Percentiles rank a stretch among this genome's conserved stretches.
Conservation (phyloP, 2,888 invertebrate species). For the Zelleria hepariella region DNA sequence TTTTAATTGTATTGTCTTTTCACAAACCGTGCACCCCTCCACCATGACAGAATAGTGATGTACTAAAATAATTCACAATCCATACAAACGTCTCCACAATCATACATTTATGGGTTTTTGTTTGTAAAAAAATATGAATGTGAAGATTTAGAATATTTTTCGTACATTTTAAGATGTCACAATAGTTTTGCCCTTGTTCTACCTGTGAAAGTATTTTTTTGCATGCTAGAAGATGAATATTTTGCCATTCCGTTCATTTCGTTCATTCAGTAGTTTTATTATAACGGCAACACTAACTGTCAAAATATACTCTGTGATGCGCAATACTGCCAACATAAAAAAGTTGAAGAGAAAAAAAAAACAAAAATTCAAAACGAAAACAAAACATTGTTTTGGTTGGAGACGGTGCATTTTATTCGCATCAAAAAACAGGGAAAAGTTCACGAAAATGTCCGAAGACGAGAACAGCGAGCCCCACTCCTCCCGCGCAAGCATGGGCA, state of each 20-base stretch:
- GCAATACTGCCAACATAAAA: not conserved
- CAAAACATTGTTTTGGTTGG: not conserved
- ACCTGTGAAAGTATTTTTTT: too few relatives aligned
- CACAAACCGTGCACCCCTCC: not conserved
- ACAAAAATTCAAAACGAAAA: not conserved
- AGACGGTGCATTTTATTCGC: not conserved
- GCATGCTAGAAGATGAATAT: too few relatives aligned
- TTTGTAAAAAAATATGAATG: too few relatives aligned
- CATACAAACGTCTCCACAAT: too few relatives aligned
- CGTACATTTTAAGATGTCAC: too few relatives aligned
- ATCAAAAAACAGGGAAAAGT: not conserved
- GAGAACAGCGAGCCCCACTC: not conserved
- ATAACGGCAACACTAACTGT: not conserved
- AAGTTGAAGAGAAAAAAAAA: too few relatives aligned
- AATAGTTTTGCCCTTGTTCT: too few relatives aligned
- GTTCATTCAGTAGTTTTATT: not conserved
- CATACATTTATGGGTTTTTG: too few relatives aligned
- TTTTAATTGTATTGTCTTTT: not conserved
- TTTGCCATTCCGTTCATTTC: not conserved
- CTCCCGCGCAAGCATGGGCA: constrained; percentile 26
- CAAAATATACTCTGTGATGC: not conserved
- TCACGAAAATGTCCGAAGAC: not conserved
- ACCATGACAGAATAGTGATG: not conserved
- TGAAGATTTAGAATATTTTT: too few relatives aligned
- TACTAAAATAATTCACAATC: not conserved